Base-by-base conservation (phyloP, 2,888 invertebrate species). In the Chromoteleia sp. region DNA sequence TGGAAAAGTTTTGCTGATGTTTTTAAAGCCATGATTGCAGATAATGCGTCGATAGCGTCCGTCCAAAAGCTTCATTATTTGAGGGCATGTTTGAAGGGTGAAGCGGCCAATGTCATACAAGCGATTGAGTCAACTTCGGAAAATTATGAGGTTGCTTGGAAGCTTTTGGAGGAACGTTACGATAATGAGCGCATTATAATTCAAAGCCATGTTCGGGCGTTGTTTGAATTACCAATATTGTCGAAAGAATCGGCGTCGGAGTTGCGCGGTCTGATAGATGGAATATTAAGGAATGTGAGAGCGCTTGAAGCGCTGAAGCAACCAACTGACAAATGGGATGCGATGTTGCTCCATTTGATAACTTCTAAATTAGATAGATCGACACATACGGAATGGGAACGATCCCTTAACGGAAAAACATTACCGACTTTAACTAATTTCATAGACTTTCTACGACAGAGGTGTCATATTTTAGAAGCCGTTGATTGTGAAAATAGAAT, bases 151-250 rank as follows among this genome's bases (percentile, higher is more conserved):
- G 21, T 58, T 6, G 58, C 58, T 2, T 58, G 58, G 58, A 21
- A 36, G 1, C 10, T 21, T 12, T 19, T 58, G 7, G 43, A 39
- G 5, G 29, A 61, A 2, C 7, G 29, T 0, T 61, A 61, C n/a
- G 43, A 61, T 1, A 61, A 43, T 10, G n/a, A 61, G 2, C 14
- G 59, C 10, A 61, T 61, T n/a, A 61, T 45, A 4, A 43, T 61
- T 25, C 43, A 61, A n/a, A 43, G 15, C 12, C 59, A 61, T 29
- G 29, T 61, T 5, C 25, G 10, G 10, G 43, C 59, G 1, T 29
- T 61, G 7, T 43, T 43, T 21, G 59, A 61, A 3, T n/a, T 61
- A 5, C 7, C 25, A n/a, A 0, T 5, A 3, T 15, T 45, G n/a
- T 14, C 30, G 10, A 54, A 54, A 19, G 54, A 54, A 36, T 54